phyloP scores from a whole-genome alignment of 2,113 vertebrate species.

The Heptranchias perlo region DNA sequence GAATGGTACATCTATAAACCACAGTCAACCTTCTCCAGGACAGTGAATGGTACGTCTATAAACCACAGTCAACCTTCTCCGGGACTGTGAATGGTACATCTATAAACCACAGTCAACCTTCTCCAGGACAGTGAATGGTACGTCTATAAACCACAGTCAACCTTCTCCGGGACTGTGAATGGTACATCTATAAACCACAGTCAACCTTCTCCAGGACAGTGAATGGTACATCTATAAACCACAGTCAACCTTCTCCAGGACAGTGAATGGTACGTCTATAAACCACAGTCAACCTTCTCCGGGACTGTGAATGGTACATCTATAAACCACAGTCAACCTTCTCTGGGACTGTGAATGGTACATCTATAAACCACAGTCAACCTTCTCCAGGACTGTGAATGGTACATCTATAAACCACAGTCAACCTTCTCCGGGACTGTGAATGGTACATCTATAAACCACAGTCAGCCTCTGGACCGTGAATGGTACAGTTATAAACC shows the following conservation, averaged over 20 bases:
- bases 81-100: background rate
- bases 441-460: too few relatives aligned
- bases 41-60: background rate
- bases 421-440: too few relatives aligned
- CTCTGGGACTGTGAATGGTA: too few relatives aligned
- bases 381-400: too few relatives aligned
- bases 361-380: too few relatives aligned
- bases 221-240: background rate
- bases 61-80: background rate
- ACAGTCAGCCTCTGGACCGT: background rate
- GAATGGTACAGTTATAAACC: background rate
- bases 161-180: background rate
- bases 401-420: too few relatives aligned
- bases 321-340: too few relatives aligned
- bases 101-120: background rate
- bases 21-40: background rate
- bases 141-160: background rate
- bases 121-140: background rate
- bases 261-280: background rate
- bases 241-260: background rate
- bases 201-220: background rate
- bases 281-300: too few relatives aligned
- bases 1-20: background rate
- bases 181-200: background rate
- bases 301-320: too few relatives aligned